These are phyloP conservation scores for Mythimna lalbum DNA, from an alignment of 2,888 invertebrate species.

Conservation along the genomic window DNA sequence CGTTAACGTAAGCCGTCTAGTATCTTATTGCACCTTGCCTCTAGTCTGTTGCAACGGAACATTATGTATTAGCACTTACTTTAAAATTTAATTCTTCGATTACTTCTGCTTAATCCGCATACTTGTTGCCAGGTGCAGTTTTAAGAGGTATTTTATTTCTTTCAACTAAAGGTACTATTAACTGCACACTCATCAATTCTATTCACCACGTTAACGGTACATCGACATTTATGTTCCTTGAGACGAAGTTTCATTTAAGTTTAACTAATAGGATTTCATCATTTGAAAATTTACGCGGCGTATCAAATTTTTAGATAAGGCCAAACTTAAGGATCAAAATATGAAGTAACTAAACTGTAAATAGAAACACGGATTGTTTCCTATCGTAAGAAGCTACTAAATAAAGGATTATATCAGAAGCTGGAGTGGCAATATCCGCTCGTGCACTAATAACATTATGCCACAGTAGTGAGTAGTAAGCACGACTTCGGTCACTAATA, in stretches of 20 bases:
- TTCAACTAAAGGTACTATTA: background rate
- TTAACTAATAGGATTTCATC: conserved; percentile 12
- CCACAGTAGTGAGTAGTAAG: background rate
- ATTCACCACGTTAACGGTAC: background rate
- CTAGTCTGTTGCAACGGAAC: conserved; percentile 43
- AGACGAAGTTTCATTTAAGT: conserved; percentile 1
- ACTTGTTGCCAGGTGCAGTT: background rate
- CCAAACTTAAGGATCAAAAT: background rate
- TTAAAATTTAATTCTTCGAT: conserved; percentile 31
- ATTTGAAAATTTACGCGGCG: conserved; percentile 3
- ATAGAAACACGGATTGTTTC: background rate
- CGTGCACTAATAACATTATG: conserved; percentile 22
- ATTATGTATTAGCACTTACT: conserved; percentile 19
- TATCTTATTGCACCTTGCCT: conserved; percentile 63
- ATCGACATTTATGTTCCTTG: conserved; percentile 3
- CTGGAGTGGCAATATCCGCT: conserved; percentile 7
- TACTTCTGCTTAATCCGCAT: conserved; percentile 18
- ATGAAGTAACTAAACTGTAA: background rate
- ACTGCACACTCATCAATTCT: background rate
- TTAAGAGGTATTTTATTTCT: background rate
- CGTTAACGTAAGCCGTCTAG: conserved; percentile 58
- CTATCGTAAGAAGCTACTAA: conserved; percentile 8
- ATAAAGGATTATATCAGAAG: conserved; percentile 15
- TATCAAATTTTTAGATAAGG: background rate
- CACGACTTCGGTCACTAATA: conserved; percentile 20